Conservation (phyloP, 2,888 invertebrate species). For the Rhaphigaster nebulosa region DNA sequence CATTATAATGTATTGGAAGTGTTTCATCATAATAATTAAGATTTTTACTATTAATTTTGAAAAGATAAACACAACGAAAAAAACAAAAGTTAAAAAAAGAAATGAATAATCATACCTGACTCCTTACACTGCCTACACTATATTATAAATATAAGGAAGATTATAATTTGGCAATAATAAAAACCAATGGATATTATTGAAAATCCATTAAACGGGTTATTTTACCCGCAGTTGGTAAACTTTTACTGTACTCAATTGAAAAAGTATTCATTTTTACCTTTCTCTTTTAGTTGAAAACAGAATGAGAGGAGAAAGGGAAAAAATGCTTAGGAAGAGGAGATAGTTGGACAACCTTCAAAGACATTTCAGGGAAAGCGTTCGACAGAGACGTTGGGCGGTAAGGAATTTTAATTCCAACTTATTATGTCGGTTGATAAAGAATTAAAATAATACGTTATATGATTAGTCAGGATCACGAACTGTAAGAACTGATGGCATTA, state of each 20-base stretch:
- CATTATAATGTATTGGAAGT: too few relatives aligned
- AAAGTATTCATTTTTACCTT: background rate
- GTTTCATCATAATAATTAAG: too few relatives aligned
- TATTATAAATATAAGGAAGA: too few relatives aligned
- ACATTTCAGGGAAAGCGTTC: background rate
- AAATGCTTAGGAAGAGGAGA: background rate
- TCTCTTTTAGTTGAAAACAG: background rate
- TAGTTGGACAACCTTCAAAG: background rate
- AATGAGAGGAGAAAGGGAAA: background rate
- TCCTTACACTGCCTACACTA: too few relatives aligned
- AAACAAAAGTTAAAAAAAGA: too few relatives aligned
- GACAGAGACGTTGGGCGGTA: background rate
- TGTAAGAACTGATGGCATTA: background rate
- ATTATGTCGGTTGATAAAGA: background rate
- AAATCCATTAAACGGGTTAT: background rate
- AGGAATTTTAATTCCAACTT: constrained; percentile 4
- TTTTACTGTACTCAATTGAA: background rate
- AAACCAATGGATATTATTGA: background rate
- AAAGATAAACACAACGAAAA: too few relatives aligned
- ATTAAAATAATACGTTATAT: background rate
- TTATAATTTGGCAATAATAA: background rate
- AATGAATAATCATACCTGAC: too few relatives aligned
- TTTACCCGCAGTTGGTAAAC: background rate
- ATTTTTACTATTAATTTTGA: too few relatives aligned
- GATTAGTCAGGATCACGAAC: background rate